Percentiles rank a stretch among this genome's conserved stretches.
phyloP scores from a whole-genome alignment of 2,797 vertebrate species.

The Microhierax caerulescens region DNA sequence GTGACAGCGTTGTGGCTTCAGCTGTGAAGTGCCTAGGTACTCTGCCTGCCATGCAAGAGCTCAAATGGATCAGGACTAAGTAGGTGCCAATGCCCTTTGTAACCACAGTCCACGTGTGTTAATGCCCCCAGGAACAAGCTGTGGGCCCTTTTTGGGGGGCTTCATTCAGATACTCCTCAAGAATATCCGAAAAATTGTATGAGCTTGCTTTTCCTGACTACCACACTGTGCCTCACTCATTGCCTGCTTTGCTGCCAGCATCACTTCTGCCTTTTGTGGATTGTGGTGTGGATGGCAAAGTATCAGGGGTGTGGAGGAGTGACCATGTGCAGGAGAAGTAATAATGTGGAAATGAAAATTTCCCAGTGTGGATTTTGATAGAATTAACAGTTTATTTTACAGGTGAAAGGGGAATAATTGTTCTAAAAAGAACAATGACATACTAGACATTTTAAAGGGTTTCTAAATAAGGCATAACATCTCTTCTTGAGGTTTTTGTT shows the following conservation, averaged over 20 bases:
- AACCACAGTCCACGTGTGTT: background rate
- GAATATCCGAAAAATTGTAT: background rate
- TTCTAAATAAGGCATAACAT: background rate
- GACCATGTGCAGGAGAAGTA: background rate
- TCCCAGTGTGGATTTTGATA: background rate
- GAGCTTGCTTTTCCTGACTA: background rate
- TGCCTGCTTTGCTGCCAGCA: background rate
- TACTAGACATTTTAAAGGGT: background rate
- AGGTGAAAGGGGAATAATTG: background rate
- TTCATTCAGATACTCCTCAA: background rate
- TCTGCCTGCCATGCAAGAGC: background rate
- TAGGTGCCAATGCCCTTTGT: background rate
- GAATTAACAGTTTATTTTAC: background rate
- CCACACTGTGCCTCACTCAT: fast-evolving
- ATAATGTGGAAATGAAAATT: background rate
- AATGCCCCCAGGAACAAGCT: background rate
- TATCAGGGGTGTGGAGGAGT: background rate
- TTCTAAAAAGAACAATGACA: background rate
- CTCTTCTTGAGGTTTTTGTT: background rate
- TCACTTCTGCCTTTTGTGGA: background rate
- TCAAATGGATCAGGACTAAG: background rate
- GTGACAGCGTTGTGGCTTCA: background rate
- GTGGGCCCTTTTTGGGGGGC: background rate
- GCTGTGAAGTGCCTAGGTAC: background rate
- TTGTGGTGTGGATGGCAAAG: background rate